Percentiles rank a stretch among this genome's conserved stretches.
Evolutionary conservation across 2,797 vertebrate genomes (phyloP).

Genomic region (Sebastes cheni): DNA sequence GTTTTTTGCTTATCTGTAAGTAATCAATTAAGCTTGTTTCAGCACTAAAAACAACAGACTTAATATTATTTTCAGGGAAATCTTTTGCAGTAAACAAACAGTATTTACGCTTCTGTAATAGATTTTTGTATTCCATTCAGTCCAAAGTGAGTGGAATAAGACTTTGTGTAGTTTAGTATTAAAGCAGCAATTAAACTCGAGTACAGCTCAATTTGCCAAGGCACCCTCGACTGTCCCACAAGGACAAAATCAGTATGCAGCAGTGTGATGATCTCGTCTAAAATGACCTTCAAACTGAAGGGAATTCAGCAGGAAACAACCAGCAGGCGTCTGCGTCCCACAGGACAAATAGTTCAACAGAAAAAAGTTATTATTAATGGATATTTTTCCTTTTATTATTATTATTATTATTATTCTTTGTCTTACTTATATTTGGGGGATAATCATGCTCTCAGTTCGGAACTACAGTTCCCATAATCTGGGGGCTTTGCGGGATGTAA

Average conservation of each 20-base stretch:
- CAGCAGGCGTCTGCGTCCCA: not conserved
- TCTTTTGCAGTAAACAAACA: not conserved
- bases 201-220: not conserved
- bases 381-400: too few species aligned
- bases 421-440: too few species aligned
- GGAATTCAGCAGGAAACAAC: not conserved
- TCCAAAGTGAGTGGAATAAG: not conserved
- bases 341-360: not conserved
- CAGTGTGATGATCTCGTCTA: not conserved
- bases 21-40: not conserved
- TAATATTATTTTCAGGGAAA: not conserved
- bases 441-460: not conserved
- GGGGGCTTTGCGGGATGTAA: not conserved
- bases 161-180: not conserved
- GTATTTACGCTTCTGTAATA: not conserved
- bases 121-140: not conserved
- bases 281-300: not conserved
- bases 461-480: too few species aligned
- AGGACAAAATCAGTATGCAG: slow-evolving; percentile 14
- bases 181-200: not conserved
- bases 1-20: not conserved
- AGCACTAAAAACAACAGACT: not conserved
- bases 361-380: too few species aligned
- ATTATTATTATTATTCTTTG: too few species aligned
- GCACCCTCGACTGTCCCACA: slow-evolving; percentile 9